Base-by-base conservation (phyloP, 2,113 vertebrate genomes). In the Erythrocercus mccallii region DNA sequence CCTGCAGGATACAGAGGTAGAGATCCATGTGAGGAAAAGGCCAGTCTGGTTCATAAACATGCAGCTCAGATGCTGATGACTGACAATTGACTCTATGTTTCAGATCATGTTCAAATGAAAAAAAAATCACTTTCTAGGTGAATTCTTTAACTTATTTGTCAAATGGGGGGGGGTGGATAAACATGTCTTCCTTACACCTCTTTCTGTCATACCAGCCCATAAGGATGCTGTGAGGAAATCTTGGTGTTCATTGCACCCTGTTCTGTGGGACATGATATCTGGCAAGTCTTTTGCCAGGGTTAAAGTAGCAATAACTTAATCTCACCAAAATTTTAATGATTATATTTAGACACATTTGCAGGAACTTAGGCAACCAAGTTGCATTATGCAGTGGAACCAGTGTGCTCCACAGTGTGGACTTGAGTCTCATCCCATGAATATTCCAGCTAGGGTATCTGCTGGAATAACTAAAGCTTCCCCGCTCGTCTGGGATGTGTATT, bases 81-180 rank as follows among this genome's bases (percentile, higher is more conserved):
- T 86, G 38, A 81, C 22, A 51, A 35, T 27, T 68, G 60, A 89
- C 70, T 56, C 24, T 90, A 27, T 64, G 40, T 62, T 87, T 87
- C 40, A 85, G 35, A 74, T 73, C 10, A 56, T 28, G 11, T 37
- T 94, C 40, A 65, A 53, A 71, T 68, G 12, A 64, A 38, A 42
- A 70, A 77, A 47, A 33, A 48, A 1, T 17, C 5, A 47, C 3
- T 58, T 91, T 81, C 51, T 51, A 81, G 11, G 22, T 56, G 23
- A 85, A 77, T 69, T 40, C 15, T 54, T 80, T 48, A 65, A 76
- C 4, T 92, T 57, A 19, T 10, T 86, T 14, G 2, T 65, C n/a
- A 83, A 45, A n/a, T 37, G 20, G 3, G 2, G 3, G 2, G 2
- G 2, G 12, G 17, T 48, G 3, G 28, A 25, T 22, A 27, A 76